Conservation (phyloP, 2,113 vertebrate species). For the Miniopterus natalensis region DNA sequence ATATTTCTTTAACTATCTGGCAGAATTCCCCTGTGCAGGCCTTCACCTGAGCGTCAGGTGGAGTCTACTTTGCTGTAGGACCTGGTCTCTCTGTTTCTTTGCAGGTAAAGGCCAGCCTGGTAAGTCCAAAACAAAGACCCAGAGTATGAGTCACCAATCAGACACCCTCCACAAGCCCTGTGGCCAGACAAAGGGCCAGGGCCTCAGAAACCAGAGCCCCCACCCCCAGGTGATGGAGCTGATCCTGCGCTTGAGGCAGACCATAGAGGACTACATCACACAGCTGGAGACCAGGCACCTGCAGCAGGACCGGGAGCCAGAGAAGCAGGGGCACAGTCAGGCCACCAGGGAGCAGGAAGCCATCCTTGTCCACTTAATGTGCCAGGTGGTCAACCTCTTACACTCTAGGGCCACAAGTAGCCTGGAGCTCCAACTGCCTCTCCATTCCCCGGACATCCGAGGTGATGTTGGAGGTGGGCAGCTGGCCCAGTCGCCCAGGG, state of each 20-base stretch:
- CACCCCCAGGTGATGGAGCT: constrained; percentile 88
- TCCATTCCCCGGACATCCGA: not conserved
- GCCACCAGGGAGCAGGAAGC: constrained; percentile 91
- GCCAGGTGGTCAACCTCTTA: constrained; percentile 86
- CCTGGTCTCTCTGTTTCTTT: not conserved
- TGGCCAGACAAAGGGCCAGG: constrained; percentile 82
- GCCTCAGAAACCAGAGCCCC: constrained; percentile 72
- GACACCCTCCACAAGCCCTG: constrained; percentile 67
- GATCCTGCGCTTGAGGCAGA: constrained; percentile 89
- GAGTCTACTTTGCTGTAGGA: not conserved
- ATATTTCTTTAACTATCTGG: not conserved
- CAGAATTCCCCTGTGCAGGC: not conserved
- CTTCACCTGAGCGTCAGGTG: not conserved
- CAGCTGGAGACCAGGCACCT: constrained; percentile 89
- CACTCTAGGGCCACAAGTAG: not conserved
- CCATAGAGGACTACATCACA: constrained; percentile 90
- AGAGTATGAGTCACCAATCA: constrained; percentile 65
- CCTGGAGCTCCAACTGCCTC: not conserved
- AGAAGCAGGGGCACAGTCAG: constrained; percentile 89
- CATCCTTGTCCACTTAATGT: constrained; percentile 90
- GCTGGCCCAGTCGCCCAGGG: not conserved
- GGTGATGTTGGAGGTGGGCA: constrained; percentile 11
- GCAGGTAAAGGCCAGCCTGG: constrained; percentile 89
- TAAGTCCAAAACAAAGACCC: constrained; percentile 79
- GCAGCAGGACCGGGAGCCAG: constrained; percentile 88